Evolutionary conservation across 2,888 invertebrate species (phyloP), one percentile per base, ranked within the genome.

Genomic region (Thymelicus lineola): DNA sequence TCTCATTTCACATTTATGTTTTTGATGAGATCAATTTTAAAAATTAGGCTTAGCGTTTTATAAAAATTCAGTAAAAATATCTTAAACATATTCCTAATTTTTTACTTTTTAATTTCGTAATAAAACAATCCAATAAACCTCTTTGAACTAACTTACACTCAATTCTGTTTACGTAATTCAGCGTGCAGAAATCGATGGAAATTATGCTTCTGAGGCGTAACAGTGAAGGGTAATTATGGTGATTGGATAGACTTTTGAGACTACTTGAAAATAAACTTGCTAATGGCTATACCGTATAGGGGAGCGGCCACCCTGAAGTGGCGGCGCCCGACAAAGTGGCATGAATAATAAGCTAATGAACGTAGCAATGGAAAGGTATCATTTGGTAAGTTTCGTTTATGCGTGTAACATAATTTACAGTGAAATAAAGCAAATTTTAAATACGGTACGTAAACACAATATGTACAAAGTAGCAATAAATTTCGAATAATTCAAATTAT

Each of bases 201-300:
- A 69, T 69, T 62, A 63, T 58, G 63, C 48, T 69, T 69, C 63
- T 69, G 38, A 62, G 57, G 69, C 69, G 69, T 63, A 63, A 63
- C 62, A 69, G 35, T 69, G 69, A 69, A 63, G 69, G 68, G 69
- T 69, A 63, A 69, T 69, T 69, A 69, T 69, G 69, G 69, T 69
- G 63, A 69, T 69, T 69, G 69, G 69, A 63, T 69, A 69, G 69
- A 69, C 69, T 69, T 69, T 69, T 63, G 58, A 63, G 62, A 63
- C 62, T 63, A 63, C 68, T 68, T 68, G 68, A 62, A 68, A 62
- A 62, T 68, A 62, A 68, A 68, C 62, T 68, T 68, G 62, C 62
- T 68, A 68, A 68, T 68, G 60, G 62, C 68, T 62, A n/a, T n/a
- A 62, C 62, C 62, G 68, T 68, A 68, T 62, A 61, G 61, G 59